These are phyloP conservation scores for Narcine bancroftii DNA, from an alignment of 2,113 vertebrate species.

Conservation along the genomic window DNA sequence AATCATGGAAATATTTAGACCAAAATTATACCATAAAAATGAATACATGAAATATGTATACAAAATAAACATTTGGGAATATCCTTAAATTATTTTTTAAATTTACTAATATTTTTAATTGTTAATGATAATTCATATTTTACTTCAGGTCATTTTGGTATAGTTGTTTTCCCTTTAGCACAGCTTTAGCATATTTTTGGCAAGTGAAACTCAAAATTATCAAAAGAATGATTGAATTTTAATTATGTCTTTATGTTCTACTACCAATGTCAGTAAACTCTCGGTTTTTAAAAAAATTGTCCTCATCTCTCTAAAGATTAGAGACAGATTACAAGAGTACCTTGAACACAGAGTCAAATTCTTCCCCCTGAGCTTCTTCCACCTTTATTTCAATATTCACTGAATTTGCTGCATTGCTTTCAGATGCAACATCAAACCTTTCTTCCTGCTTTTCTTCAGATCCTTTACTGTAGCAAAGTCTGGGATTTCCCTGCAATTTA, in stretches of 20 bases:
- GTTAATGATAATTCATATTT: not conserved
- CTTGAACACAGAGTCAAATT: not conserved
- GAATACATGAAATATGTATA: too few relatives aligned
- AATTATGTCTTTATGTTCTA: not conserved
- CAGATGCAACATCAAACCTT: not conserved
- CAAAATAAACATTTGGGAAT: not conserved
- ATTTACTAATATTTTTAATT: not conserved
- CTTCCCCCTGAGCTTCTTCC: constrained; percentile 2
- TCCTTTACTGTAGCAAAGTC: not conserved
- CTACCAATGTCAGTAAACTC: not conserved
- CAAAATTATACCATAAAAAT: not conserved
- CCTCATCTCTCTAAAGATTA: not conserved
- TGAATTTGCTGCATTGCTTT: not conserved
- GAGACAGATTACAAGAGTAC: not conserved
- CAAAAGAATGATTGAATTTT: not conserved
- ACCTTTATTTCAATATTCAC: constrained; percentile 31
- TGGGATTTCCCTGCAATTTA: constrained; percentile 17
- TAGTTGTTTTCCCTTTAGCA: not conserved
- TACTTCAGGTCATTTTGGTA: not conserved
- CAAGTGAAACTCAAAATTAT: not conserved
- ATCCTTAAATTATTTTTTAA: not conserved
- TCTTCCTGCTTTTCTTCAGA: not conserved
- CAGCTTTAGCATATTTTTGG: not conserved
- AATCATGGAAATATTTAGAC: not conserved
- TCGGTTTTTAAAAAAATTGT: not conserved